A percentile compares a stretch with the other conserved stretches of the same genome.
These are phyloP conservation scores for Chloropsis cyanopogon DNA, from an alignment of 2,113 vertebrate genomes.

Conservation along the genomic window DNA sequence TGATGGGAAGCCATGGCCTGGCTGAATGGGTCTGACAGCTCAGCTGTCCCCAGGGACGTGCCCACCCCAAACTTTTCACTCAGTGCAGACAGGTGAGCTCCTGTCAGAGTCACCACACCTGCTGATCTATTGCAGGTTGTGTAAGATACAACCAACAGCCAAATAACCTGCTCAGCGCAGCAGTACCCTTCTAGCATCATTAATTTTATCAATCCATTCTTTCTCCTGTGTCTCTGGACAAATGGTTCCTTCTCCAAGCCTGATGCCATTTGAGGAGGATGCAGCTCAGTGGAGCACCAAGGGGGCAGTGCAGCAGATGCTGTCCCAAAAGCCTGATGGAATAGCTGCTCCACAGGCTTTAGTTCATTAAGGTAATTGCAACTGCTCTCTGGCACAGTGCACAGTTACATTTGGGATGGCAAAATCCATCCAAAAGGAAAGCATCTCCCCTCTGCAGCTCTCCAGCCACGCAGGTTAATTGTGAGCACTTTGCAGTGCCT, in stretches of 20 bases:
- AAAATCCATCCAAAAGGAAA: not conserved
- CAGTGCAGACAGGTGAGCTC: not conserved
- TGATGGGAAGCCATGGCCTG: not conserved
- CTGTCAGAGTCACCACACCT: not conserved
- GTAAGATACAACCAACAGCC: not conserved
- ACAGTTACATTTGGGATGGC: not conserved
- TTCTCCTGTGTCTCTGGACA: not conserved
- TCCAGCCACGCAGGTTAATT: not conserved
- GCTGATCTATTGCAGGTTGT: not conserved
- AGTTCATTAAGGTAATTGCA: not conserved
- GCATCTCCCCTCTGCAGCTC: not conserved
- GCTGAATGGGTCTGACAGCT: not conserved
- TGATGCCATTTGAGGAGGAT: not conserved
- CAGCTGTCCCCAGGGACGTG: rapidly evolving
- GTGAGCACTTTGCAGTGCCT: not conserved
- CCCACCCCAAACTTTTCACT: not conserved
- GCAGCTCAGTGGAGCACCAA: not conserved
- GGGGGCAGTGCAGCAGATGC: not conserved
- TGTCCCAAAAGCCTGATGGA: not conserved
- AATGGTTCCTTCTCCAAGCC: not conserved
- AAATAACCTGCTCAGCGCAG: not conserved
- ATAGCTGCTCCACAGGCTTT: not conserved
- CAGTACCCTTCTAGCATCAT: not conserved
- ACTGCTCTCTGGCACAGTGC: not conserved
- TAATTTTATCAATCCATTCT: not conserved